Evolutionary conservation across 2,797 vertebrate species (phyloP), one percentile per base, ranked within the genome.

Genomic region (Petrocephalus sullivani): DNA sequence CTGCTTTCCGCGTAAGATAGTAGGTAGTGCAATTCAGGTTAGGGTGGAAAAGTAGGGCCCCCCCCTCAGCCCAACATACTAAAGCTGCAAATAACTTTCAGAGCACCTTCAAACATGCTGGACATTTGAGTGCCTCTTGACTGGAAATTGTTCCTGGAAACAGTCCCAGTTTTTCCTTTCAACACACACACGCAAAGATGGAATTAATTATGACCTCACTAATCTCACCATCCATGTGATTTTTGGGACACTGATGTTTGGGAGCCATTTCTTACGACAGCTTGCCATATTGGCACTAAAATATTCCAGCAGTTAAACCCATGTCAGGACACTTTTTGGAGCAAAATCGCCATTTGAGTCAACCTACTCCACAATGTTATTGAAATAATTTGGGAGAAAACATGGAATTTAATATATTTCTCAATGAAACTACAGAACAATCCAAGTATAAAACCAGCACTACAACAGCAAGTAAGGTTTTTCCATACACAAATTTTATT

Each of bases 151-250:
- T 71, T 88, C 87, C 87, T 88, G 87, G 87, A 88, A 85, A 85
- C 14, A 12, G 16, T 86, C 61, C 83, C 88, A 85, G 61, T 49
- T 16, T 49, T n/a, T 33, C 58, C 85, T 14, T 60, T 83, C 4
- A 19, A 51, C 61, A 23, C 83, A 85, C 51, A 41, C 28, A 88
- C 64, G 78, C 88, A 87, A 89, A 87, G 71, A 75, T 89, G 88
- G 88, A 87, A 87, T 89, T 83, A 33, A 87, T 89, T 87, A 89
- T 89, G 88, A 89, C 71, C 81, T 87, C 56, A 87, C 71, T 54
- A 87, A 87, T 87, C 75, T 60, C 78, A 53, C 51, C 86, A n/a
- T 61, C 86, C 85, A 87, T 87, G 23, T 10, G 49, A 87, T 87
- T 87, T 54, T 53, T 81, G 56, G 53, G 41, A 67, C 7, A 87